Evolutionary conservation across 2,113 vertebrate genomes (phyloP).

Genomic region (Trichomycterus rosablanca): DNA sequence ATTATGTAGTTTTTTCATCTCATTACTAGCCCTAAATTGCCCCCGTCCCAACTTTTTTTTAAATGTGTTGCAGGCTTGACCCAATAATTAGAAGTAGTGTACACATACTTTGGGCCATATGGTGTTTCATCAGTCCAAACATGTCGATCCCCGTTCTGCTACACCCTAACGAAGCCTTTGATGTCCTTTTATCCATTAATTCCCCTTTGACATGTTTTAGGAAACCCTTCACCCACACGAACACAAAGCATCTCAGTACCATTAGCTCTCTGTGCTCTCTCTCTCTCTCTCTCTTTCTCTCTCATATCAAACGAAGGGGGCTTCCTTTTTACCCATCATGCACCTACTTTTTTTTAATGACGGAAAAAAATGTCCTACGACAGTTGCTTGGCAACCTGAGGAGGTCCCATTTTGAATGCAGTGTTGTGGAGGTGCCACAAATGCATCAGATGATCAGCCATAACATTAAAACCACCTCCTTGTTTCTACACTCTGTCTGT

Average conservation of each 20-base stretch:
- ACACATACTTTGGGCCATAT: no score
- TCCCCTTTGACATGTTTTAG: background rate
- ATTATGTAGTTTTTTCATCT: no score
- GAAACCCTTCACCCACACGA: background rate
- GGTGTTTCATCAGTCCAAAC: background rate
- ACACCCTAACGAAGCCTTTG: background rate
- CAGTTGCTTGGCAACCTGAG: conserved; percentile 52
- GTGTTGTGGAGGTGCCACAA: conserved; percentile 34
- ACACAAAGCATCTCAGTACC: conserved; percentile 8
- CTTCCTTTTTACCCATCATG: conserved; percentile 23
- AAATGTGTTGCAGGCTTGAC: no score
- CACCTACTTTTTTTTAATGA: conserved; percentile 34
- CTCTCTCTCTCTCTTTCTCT: no score
- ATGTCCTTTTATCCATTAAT: conserved; percentile 15
- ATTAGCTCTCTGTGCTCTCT: conserved; percentile 3
- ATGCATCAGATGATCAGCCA: conserved; percentile 40
- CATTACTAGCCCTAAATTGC: no score
- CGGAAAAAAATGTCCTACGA: conserved; percentile 34
- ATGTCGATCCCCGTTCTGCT: background rate
- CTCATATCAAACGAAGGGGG: conserved; percentile 27
- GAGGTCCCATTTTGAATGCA: conserved; percentile 41
- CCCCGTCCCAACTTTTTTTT: no score
- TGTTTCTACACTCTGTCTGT: no score
- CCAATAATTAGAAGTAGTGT: no score
- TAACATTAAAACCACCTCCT: no score